These are phyloP conservation scores for Rhinichthys klamathensis DNA, from an alignment of 2,113 vertebrate species.

Conservation along the genomic window DNA sequence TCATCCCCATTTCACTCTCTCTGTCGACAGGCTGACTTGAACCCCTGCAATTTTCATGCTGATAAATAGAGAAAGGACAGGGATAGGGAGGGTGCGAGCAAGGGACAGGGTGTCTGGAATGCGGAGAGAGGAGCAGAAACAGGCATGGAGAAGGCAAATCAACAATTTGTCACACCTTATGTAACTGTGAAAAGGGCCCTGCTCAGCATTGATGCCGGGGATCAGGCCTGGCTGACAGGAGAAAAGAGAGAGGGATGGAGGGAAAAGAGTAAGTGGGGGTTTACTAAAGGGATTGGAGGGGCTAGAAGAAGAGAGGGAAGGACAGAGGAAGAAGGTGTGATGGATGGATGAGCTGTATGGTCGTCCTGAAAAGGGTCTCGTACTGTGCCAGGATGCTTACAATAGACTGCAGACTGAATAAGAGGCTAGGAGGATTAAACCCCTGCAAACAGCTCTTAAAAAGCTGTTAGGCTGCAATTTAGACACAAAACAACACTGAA, in stretches of 20 bases:
- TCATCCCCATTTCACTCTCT: constrained; percentile 27
- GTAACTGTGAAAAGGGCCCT: constrained; percentile 65
- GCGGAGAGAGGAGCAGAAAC: constrained; percentile 61
- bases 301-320: constrained; percentile 7
- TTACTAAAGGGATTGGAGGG: constrained; percentile 28
- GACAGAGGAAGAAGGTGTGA: constrained; percentile 56
- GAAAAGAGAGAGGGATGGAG: constrained; percentile 12
- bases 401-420: constrained; percentile 73
- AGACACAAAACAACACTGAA: constrained; percentile 69
- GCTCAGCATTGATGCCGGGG: constrained; percentile 67
- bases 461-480: constrained; percentile 80
- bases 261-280: constrained; percentile 46
- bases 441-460: constrained; percentile 75
- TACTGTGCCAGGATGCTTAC: constrained; percentile 74
- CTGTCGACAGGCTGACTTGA: constrained; percentile 72
- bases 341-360: constrained; percentile 53
- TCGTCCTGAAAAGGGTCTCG: constrained; percentile 59
- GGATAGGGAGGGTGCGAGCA: constrained; percentile 14
- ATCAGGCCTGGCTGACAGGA: constrained; percentile 16
- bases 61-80: constrained; percentile 59
- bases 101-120: constrained; percentile 63
- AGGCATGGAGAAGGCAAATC: constrained; percentile 70
- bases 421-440: constrained; percentile 75
- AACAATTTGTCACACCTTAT: constrained; percentile 76
- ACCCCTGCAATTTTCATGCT: constrained; percentile 75